Conservation (phyloP, 2,797 vertebrate genomes). For the Neoniphon sammara region DNA sequence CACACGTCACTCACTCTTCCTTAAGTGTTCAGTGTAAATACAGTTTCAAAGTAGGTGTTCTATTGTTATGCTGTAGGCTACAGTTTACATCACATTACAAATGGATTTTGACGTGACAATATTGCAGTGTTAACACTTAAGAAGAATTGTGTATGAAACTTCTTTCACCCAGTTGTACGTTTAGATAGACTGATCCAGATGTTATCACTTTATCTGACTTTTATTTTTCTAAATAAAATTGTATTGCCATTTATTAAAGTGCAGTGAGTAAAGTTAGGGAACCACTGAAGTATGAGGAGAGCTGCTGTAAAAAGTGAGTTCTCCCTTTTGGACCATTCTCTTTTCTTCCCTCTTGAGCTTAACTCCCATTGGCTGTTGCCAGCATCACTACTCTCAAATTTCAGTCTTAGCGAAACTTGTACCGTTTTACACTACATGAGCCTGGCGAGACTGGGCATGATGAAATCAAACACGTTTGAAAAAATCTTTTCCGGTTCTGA, state of each 20-base stretch:
- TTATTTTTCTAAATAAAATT: slow-evolving; percentile 20
- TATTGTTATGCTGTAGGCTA: no score
- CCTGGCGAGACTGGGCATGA: slow-evolving; percentile 11
- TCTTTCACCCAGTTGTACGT: no score
- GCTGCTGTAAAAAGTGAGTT: slow-evolving; percentile 11
- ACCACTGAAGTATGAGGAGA: slow-evolving; percentile 6
- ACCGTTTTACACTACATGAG: not conserved
- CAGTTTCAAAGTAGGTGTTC: no score
- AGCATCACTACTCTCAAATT: slow-evolving; percentile 30
- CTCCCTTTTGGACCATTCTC: not conserved
- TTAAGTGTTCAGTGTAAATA: no score
- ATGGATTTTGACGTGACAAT: no score
- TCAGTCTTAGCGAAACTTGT: slow-evolving; percentile 18
- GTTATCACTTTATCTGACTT: not conserved
- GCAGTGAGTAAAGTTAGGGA: not conserved
- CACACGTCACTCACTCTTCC: no score
- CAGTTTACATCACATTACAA: no score
- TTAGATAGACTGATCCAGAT: not conserved
- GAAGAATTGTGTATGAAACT: no score
- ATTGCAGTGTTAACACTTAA: no score
- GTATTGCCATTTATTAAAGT: not conserved
- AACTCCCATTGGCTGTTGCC: slow-evolving; percentile 6
- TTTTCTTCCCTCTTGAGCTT: slow-evolving; percentile 2
- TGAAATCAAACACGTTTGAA: slow-evolving; percentile 46
- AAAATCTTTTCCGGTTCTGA: slow-evolving; percentile 37